These are phyloP conservation scores for Dendroctonus ponderosae DNA, from an alignment of 1,140 invertebrate species.

Conservation along the genomic window DNA sequence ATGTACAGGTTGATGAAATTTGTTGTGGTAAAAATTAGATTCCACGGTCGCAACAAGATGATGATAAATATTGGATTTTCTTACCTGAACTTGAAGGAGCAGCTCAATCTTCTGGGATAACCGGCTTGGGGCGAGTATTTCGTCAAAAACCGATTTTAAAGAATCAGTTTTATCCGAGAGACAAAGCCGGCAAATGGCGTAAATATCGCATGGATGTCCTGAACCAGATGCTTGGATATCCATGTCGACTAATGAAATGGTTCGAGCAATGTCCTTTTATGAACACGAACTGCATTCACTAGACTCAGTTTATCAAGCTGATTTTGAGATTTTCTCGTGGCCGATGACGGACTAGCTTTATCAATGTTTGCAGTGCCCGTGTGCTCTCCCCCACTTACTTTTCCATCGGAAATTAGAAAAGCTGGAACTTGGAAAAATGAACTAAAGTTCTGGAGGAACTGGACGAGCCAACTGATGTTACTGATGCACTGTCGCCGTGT, in stretches of 20 bases:
- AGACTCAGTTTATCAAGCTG: no score
- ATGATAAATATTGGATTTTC: constrained; percentile 7
- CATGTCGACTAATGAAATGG: constrained; percentile 2
- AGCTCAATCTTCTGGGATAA: constrained; percentile 40
- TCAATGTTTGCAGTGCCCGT: background rate
- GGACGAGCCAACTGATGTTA: no score
- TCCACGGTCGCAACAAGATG: no score
- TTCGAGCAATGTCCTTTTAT: background rate
- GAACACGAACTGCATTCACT: background rate
- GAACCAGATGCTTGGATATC: background rate
- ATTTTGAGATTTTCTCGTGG: background rate
- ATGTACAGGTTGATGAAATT: background rate
- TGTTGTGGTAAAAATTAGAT: background rate
- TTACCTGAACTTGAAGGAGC: constrained; percentile 42
- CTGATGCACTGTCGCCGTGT: no score
- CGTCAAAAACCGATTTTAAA: constrained; percentile 44
- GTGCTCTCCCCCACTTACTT: no score
- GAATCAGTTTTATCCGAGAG: constrained; percentile 41
- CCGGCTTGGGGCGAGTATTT: constrained; percentile 25
- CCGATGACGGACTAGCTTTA: constrained; percentile 1
- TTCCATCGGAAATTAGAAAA: no score
- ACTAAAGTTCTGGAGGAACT: no score
- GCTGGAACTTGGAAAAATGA: no score
- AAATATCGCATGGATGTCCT: background rate
- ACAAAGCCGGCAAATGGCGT: constrained; percentile 43